Base-by-base conservation (phyloP, 2,113 vertebrate species). In the Corythoichthys intestinalis region DNA sequence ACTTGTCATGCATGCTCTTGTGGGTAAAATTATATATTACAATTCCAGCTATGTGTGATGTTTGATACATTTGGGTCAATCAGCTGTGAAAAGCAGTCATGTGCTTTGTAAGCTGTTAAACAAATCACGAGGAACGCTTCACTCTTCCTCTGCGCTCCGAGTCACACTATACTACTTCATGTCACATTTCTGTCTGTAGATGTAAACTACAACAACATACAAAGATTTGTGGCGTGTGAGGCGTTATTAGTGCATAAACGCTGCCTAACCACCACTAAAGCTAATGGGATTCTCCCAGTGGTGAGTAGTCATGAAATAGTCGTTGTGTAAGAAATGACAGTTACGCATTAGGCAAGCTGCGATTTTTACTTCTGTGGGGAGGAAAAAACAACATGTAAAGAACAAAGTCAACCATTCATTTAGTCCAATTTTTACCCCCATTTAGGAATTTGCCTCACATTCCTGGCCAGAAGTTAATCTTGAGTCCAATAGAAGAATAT, bases 91-190 rank as follows among this genome's bases (percentile, higher is more conserved):
- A 62, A 58, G 67, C 82, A 84, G 84, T 90, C 87, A 90, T 90
- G 86, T 82, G 88, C 59, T 83, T 71, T 65, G 34, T 86, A 85
- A 89, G 88, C 81, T 77, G 82, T 83, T 65, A 46, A 39, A 56
- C 67, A 76, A 86, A 87, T 90, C 89, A 92, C 87, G 85, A 89
- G 89, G 74, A 83, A 74, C 82, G 80, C 75, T 83, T 79, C 84
- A 79, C 70, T 85, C 78, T 17, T 59, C 60, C 46, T 69, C 28
- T 1, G 10, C n/a, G 20, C 61, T 20, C 6, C 41, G 60, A 44
- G 15, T 71, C 5, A 34, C 61, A 67, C 67, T 0, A 20, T 4
- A 41, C 61, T 34, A 47, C n/a, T 58, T 11, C 56, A 56, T 58
- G 61, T 47, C n/a, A 63, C 20, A 28, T 14, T 14, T 14, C 44